Evolutionary conservation across 2,113 vertebrate genomes (phyloP).

Genomic region (Sterna hirundo): DNA sequence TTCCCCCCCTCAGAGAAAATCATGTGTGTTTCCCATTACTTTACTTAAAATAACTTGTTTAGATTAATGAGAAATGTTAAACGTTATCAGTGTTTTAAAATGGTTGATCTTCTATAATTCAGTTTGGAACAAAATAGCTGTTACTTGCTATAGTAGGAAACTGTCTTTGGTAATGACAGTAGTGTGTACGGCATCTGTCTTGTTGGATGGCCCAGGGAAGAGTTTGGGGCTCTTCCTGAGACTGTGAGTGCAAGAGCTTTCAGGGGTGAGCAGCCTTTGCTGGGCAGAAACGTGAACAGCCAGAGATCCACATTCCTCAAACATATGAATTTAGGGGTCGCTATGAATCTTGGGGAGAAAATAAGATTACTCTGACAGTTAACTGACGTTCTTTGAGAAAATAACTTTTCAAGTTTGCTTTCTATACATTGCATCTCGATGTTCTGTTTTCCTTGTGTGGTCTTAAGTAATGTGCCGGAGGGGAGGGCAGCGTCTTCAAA

Average conservation of each 20-base stretch:
- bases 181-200: not conserved
- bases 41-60: not conserved
- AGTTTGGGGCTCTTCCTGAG: not conserved
- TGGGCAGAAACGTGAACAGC: not conserved
- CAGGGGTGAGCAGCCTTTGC: not conserved
- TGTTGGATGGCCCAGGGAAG: not conserved
- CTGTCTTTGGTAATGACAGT: not conserved
- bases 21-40: not conserved
- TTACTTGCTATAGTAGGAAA: not conserved
- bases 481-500: not conserved
- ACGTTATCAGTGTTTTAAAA: not conserved
- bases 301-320: not conserved
- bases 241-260: not conserved
- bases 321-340: rapidly evolving
- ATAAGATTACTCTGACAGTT: not conserved
- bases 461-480: not conserved
- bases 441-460: not conserved
- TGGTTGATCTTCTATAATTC: not conserved
- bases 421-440: rapidly evolving
- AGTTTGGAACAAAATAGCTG: not conserved
- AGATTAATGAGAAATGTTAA: not conserved
- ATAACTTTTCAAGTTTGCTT: not conserved
- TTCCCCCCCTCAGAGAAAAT: not conserved
- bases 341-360: not conserved
- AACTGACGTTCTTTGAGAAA: not conserved